These are phyloP conservation scores for Zygogramma bicolorata DNA, from an alignment of 2,888 invertebrate species.

Conservation along the genomic window DNA sequence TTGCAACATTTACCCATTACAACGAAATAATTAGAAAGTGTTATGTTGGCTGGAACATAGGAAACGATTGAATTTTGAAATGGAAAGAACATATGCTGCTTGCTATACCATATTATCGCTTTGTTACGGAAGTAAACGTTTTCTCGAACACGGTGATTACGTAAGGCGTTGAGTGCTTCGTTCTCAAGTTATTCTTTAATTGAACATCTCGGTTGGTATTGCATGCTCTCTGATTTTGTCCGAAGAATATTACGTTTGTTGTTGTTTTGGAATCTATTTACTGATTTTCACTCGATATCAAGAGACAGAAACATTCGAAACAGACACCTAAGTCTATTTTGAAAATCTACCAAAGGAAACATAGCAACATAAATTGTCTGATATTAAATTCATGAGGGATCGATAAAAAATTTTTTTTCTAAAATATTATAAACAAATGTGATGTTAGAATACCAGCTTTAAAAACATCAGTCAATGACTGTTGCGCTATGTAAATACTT, in stretches of 20 bases:
- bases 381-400: no score
- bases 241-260: neutral
- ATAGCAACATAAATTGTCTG: no score
- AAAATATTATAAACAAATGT: no score
- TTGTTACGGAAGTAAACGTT: neutral
- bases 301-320: no score
- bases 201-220: neutral
- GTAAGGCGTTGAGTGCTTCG: neutral
- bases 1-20: neutral
- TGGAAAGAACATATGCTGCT: neutral
- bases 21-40: neutral
- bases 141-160: neutral
- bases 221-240: neutral
- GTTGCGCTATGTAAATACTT: no score
- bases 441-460: no score
- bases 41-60: neutral
- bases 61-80: neutral
- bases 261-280: no score
- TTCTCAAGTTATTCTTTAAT: neutral
- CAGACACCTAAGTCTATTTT: no score
- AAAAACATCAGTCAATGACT: no score
- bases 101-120: neutral
- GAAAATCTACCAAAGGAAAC: no score
- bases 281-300: no score
- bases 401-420: no score